Conservation (phyloP, 1,140 invertebrate genomes). For the Eubasilissa regina region DNA sequence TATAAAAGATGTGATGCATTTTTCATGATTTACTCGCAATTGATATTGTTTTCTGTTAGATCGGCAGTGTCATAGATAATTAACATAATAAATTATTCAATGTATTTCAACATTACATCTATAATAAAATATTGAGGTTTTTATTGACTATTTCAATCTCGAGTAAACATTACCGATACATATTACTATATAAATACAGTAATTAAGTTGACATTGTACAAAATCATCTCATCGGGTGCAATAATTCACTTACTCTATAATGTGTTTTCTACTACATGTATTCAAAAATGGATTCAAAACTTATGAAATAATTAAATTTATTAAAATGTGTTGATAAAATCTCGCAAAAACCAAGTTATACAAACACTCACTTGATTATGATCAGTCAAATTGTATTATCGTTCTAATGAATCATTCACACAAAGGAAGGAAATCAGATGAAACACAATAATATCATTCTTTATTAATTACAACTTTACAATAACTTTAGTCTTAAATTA, state of each 20-base stretch:
- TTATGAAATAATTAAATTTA: slow-evolving; percentile 56
- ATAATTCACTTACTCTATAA: slow-evolving; percentile 59
- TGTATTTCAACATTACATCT: slow-evolving; percentile 48
- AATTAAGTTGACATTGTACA: slow-evolving; percentile 61
- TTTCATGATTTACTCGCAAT: slow-evolving; percentile 11
- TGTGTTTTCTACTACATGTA: slow-evolving; percentile 61
- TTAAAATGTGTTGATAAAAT: slow-evolving; percentile 61
- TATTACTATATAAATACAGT: slow-evolving; percentile 58
- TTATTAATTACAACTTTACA: slow-evolving; percentile 60
- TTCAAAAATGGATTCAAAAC: slow-evolving; percentile 56
- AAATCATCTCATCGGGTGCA: slow-evolving; percentile 60
- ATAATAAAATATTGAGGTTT: slow-evolving; percentile 59
- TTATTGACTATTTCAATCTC: slow-evolving; percentile 58
- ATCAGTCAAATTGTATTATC: slow-evolving; percentile 71
- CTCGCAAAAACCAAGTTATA: slow-evolving; percentile 65
- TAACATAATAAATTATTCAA: slow-evolving; percentile 52
- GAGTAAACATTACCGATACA: slow-evolving; percentile 56
- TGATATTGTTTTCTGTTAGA: slow-evolving; percentile 4
- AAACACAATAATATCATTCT: slow-evolving; percentile 55
- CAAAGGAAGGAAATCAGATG: slow-evolving; percentile 46
- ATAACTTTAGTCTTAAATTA: slow-evolving; percentile 57
- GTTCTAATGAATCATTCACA: slow-evolving; percentile 56
- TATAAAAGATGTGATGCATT: slow-evolving; percentile 12
- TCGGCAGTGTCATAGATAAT: slow-evolving; percentile 53
- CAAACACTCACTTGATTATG: slow-evolving; percentile 70